Base-by-base conservation (phyloP, 2,797 vertebrate species). In the Rhinichthys osculus region DNA sequence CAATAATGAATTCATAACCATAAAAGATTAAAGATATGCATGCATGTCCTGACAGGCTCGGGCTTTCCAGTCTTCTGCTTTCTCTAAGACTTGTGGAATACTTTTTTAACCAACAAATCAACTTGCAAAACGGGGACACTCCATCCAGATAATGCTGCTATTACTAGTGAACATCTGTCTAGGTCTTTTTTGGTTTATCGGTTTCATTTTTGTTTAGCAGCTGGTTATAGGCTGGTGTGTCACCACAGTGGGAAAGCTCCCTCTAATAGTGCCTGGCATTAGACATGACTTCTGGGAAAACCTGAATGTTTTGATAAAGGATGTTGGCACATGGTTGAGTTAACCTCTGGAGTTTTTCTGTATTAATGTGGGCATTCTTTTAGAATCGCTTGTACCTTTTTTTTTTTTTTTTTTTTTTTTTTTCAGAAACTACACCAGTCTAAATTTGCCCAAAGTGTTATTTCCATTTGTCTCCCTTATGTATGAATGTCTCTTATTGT, bases 91-190 rank as follows among this genome's bases (percentile, higher is more conserved):
- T 71, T 79, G 14, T 8, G 27, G 83, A 19, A 82, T 72, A 57
- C 14, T 23, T 77, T 78, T 84, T 3, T 10, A 54, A 54, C 44
- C 11, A 79, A 42, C n/a, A 70, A 66, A 64, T 44, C 17, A 62
- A 71, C 69, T 74, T 50, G 57, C 78, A 81, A 85, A 81, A 80
- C 33, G 66, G 78, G 70, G 78, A 67, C 42, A 81, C 10, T 85
- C 59, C 66, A 38, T 69, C 21, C 42, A 81, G 33, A 80, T 50
- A 33, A 67, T 38, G 50, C 83, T 70, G 40, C 38, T 72, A n/a
- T 72, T 71, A 40, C 23, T 44, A 64, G 17, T 52, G 1, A 52
- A 67, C 27, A 59, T 42, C 19, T 13, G 38, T 73, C 23, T 38
- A 38, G 21, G 8, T 40, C 59, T 57, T 1, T 62, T 54, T 40